These are phyloP conservation scores for Lycocorax pyrrhopterus DNA, from an alignment of 2,113 vertebrate species.

Conservation along the genomic window DNA sequence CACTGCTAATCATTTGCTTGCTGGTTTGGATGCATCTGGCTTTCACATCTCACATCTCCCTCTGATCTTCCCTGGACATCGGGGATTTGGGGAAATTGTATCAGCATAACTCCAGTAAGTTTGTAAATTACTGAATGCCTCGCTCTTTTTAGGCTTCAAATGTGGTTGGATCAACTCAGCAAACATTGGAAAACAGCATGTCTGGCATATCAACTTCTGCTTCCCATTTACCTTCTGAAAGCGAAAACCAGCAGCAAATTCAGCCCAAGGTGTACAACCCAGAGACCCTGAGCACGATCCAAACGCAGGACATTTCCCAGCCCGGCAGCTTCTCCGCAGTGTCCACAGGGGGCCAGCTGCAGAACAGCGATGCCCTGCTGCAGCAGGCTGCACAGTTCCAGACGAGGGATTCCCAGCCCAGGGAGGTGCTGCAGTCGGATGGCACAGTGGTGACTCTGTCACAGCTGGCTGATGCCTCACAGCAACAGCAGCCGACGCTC, in stretches of 20 bases:
- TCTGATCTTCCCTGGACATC: background rate
- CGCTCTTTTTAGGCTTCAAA: conserved; percentile 75
- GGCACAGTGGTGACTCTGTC: conserved; percentile 70
- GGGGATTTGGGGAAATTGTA: background rate
- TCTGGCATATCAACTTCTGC: conserved; percentile 77
- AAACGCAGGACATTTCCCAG: conserved; percentile 86
- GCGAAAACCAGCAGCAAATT: conserved; percentile 81
- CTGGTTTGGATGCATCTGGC: background rate
- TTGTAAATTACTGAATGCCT: background rate
- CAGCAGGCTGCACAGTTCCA: conserved; percentile 85
- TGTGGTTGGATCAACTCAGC: conserved; percentile 80
- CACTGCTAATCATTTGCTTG: background rate
- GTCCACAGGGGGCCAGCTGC: conserved; percentile 69
- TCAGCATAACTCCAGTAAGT: background rate
- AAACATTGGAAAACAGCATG: conserved; percentile 79
- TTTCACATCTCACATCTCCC: background rate
- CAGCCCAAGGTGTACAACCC: conserved; percentile 77
- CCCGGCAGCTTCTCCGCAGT: conserved; percentile 77
- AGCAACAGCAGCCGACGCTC: conserved; percentile 69
- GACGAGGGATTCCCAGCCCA: conserved; percentile 74
- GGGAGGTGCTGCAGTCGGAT: conserved; percentile 81
- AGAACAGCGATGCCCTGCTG: conserved; percentile 79
- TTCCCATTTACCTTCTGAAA: conserved; percentile 80
- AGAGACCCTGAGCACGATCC: conserved; percentile 84
- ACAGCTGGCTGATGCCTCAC: conserved; percentile 65